phyloP scores from a whole-genome alignment of 2,888 invertebrate genomes.

The Ophion slaviceki region DNA sequence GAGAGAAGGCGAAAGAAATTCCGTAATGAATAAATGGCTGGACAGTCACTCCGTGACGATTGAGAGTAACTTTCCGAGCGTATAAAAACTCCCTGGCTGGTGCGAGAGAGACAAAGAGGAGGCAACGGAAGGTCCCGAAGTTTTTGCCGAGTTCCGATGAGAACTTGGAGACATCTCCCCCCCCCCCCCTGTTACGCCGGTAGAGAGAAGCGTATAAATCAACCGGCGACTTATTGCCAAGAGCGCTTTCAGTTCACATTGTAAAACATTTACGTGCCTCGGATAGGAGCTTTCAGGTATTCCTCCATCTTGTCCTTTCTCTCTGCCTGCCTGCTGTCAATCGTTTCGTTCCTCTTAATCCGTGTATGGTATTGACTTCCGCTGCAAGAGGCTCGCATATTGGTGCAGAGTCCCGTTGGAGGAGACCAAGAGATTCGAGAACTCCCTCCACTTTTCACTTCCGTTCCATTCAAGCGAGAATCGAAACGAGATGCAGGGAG shows the following conservation, averaged over 20 bases:
- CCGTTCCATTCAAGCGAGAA: constrained; percentile 30
- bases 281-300: constrained; percentile 33
- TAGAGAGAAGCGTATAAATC: constrained; percentile 48
- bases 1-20: constrained; percentile 24
- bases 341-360: not conserved
- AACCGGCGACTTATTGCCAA: constrained; percentile 51
- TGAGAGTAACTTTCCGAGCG: constrained; percentile 40
- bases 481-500: not conserved
- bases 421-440: not conserved
- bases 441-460: constrained; percentile 38
- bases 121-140: constrained; percentile 9
- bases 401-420: constrained; percentile 1
- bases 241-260: constrained; percentile 44
- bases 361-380: constrained; percentile 25
- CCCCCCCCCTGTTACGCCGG: not conserved
- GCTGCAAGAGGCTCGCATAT: constrained; percentile 24
- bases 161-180: constrained; percentile 38
- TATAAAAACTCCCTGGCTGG: constrained; percentile 18
- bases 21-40: constrained; percentile 50
- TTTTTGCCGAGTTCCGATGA: constrained; percentile 47
- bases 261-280: constrained; percentile 56
- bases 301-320: constrained; percentile 7
- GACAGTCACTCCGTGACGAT: constrained; percentile 33
- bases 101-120: not conserved
- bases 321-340: not conserved